Conservation (phyloP, 2,888 invertebrate genomes). For the Zaprionus obscuricornis region DNA sequence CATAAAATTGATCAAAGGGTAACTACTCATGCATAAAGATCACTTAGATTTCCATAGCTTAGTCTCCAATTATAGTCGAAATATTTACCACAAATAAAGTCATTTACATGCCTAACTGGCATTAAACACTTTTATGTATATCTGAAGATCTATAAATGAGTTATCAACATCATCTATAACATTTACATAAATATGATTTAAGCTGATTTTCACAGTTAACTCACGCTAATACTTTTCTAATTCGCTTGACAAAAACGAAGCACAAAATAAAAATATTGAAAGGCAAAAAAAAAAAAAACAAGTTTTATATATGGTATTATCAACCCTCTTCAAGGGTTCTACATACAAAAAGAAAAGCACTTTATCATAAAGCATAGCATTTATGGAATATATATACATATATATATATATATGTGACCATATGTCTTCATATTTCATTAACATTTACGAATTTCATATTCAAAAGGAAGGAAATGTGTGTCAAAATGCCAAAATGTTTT, state of each 20-base stretch:
- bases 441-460: conserved; percentile 32
- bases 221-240: conserved; percentile 4
- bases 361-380: conserved; percentile 19
- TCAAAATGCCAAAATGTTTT: conserved; percentile 58
- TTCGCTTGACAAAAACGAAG: conserved; percentile 9
- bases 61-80: too few relatives aligned
- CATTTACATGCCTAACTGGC: too few relatives aligned
- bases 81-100: too few relatives aligned
- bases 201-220: conserved; percentile 13
- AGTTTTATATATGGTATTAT: conserved; percentile 26
- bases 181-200: background rate
- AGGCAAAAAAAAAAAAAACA: conserved; percentile 13
- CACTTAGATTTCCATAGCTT: too few relatives aligned
- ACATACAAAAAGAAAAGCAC: too few relatives aligned
- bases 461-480: conserved; percentile 41
- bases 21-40: too few relatives aligned
- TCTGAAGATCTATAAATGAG: too few relatives aligned
- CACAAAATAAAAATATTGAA: background rate
- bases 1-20: too few relatives aligned
- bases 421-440: conserved; percentile 56
- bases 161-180: too few relatives aligned
- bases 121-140: too few relatives aligned
- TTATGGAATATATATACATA: too few relatives aligned
- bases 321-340: conserved; percentile 41
- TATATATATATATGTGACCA: conserved; percentile 38